Evolutionary conservation across 2,797 vertebrate genomes (phyloP), one percentile per base, ranked within the genome.

Genomic region (Anguilla marmorata): DNA sequence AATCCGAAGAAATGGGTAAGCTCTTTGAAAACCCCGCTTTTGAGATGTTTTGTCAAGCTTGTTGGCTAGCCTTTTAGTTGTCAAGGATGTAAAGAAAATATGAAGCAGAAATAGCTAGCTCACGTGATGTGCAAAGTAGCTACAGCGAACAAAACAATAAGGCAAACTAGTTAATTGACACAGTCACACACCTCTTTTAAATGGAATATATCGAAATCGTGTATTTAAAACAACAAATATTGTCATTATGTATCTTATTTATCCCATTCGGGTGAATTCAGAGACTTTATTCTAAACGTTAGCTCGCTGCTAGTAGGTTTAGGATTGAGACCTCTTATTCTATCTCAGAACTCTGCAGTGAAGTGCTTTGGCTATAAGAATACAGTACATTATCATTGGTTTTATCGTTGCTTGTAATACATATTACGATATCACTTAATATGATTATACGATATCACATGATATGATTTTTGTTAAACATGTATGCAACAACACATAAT

Each of bases 1-100:
- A 84, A 74, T 45, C 48, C 56, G 58, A 72, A 79, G 79, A 80
- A 79, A 52, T 3, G 54, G 88, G 91, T 92, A 89, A 87, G 90
- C 66, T 21, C n/a, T 86, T 69, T 33, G 60, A 69, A 60, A 33
- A 86, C 50, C 80, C 60, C 52, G 30, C 74, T 86, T 87, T 24
- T 60, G 27, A 12, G 85, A 76, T 56, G 54, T 58, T 3, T 48
- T 33, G 37, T 85, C 6, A 4, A 5, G 63, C 41, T 84, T 84
- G 50, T 27, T 2, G 58, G 16, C 80, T 88, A 30, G 63, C 41
- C n/a, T 27, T 69, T 45, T 72, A 37, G 72, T 72, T 85, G 27
- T 45, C 21, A 11, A 48, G 60, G 21, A 86, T 72, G 85, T 45
- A 86, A 69, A 86, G 16, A 24, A 50, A 86, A 86, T 86, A 21